These are phyloP conservation scores for Grantiella picta DNA, from an alignment of 2,113 vertebrate genomes.

Conservation along the genomic window DNA sequence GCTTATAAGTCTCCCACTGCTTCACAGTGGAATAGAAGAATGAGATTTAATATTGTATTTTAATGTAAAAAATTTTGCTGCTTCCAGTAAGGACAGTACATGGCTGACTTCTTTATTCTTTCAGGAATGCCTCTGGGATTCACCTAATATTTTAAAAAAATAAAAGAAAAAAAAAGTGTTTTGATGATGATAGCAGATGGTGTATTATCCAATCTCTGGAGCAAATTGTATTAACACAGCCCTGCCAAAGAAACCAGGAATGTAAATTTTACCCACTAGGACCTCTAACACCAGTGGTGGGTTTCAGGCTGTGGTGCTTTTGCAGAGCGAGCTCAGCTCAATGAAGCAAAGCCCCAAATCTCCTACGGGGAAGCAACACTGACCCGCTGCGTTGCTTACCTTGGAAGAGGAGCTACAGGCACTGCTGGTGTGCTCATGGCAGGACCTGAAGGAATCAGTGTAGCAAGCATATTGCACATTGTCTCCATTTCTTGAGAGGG, in stretches of 20 bases:
- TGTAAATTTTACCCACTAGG: neutral
- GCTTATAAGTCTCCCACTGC: neutral
- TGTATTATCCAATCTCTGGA: neutral
- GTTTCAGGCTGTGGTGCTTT: neutral
- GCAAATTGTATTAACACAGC: neutral
- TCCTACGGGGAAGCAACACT: neutral
- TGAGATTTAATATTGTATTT: neutral
- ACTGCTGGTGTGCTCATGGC: neutral
- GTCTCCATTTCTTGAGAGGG: neutral
- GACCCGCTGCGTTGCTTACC: neutral
- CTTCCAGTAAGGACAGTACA: neutral
- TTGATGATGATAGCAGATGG: neutral
- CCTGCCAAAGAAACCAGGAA: fast-evolving
- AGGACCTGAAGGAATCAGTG: neutral
- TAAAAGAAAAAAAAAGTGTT: neutral
- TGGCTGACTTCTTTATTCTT: neutral
- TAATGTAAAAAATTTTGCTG: neutral
- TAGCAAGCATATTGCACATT: neutral
- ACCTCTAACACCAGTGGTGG: neutral
- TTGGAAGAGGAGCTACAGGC: neutral
- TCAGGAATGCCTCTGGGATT: neutral
- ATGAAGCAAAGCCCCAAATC: neutral
- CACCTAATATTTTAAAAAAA: neutral
- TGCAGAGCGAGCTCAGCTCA: neutral
- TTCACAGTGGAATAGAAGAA: neutral